Evolutionary conservation across 2,888 invertebrate species (phyloP), one percentile per base, ranked within the genome.

Genomic region (Caenorhabditis japonica): DNA sequence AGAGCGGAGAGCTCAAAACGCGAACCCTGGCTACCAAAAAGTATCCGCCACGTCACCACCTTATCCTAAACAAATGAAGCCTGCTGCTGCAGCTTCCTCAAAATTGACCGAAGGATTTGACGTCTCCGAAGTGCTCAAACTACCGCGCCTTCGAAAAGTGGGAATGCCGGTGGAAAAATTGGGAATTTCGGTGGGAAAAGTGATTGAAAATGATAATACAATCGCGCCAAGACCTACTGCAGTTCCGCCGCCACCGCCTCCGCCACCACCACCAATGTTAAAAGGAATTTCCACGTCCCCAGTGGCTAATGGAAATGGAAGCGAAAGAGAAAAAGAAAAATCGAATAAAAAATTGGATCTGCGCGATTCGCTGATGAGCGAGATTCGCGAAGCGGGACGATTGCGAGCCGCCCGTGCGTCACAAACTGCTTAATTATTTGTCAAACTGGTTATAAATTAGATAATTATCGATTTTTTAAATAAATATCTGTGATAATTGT

Each of bases 311-410:
- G 30, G 30, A 30, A 10, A 5, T 30, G 30, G 30, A 7, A 10
- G 30, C 7, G 30, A 12, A 3, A 23, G 36, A 33, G 1, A 5
- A 39, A n/a, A 13, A 39, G 19, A 25, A 10, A n/a, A 44, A 19
- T 33, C 25, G 8, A 44, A 58, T 7, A 56, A 72, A 33, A 44
- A 15, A 17, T 19, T 15, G 12, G 58, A 74, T 43, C 15, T 58
- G 12, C 49, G 74, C 10, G 74, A 74, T 30, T 46, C 52, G 4
- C 23, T 74, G 25, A 74, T 74, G 74, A 47, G 21, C 33, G 74
- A 74, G 58, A 74, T 74, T 43, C 55, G 68, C 27, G 62, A 74
- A 69, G 74, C 74, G 21, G 74, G 74, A 47, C 30, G 62, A 44
- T 30, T 74, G 38, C 47, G 74, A 25, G 74, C 74, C 30, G 62